Evolutionary conservation across 1,140 invertebrate genomes (phyloP).

Genomic region (Forficula auricularia): DNA sequence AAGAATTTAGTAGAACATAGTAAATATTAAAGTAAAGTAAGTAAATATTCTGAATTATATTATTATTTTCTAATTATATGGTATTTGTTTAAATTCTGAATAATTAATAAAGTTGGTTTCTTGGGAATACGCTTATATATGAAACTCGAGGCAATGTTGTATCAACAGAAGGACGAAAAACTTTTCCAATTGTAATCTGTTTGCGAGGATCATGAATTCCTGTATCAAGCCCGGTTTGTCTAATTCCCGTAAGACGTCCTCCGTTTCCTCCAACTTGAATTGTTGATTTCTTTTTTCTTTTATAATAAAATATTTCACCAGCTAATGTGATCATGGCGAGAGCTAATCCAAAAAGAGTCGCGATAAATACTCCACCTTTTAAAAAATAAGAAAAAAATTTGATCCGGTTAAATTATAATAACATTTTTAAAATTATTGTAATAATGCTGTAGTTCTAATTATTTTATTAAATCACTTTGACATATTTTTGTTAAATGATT

Average conservation of each 20-base stretch:
- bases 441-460: no score
- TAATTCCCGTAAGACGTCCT: background rate
- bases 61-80: no score
- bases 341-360: conserved; percentile 62
- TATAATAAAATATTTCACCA: conserved; percentile 63
- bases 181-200: conserved; percentile 25
- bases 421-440: background rate
- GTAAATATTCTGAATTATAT: no score
- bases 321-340: conserved; percentile 65
- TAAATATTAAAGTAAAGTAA: no score
- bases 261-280: background rate
- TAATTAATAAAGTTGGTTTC: conserved; percentile 12
- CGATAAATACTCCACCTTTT: conserved; percentile 78
- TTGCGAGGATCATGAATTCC: conserved; percentile 16
- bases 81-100: no score
- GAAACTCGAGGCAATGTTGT: conserved; percentile 25
- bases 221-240: background rate
- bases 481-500: no score
- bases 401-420: background rate
- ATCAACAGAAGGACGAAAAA: conserved; percentile 27
- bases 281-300: conserved; percentile 33
- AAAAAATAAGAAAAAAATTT: conserved; percentile 16
- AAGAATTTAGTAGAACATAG: no score
- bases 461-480: no score
- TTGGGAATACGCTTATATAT: conserved; percentile 32